Evolutionary conservation across 1,140 invertebrate species (phyloP).

Genomic region (Eciton burchellii): DNA sequence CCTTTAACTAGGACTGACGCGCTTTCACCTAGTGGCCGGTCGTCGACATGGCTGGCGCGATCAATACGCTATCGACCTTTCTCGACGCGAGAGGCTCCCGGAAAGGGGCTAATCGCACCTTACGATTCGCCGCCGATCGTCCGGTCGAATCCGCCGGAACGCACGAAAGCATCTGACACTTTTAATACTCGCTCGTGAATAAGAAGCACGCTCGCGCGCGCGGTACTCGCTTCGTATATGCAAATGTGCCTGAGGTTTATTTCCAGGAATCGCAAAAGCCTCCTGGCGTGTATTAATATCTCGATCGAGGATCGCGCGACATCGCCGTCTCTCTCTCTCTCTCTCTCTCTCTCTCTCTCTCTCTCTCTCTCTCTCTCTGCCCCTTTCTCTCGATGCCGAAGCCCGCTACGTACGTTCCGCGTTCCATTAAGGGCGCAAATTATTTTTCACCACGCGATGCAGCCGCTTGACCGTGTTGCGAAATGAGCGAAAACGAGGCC

Average conservation of each 20-base stretch:
- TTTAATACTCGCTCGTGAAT: conserved; percentile 13
- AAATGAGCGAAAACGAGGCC: conserved; percentile 75
- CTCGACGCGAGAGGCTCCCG: conserved; percentile 17
- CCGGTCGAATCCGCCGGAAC: conserved; percentile 50
- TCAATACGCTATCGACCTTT: conserved; percentile 71
- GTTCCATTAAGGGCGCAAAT: conserved; percentile 64
- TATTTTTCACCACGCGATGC: conserved; percentile 72
- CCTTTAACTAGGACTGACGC: conserved; percentile 59
- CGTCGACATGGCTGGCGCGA: conserved; percentile 61
- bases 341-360: no score
- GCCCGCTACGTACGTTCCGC: conserved; percentile 39
- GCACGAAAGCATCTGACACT: conserved; percentile 12
- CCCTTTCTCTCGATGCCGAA: conserved; percentile 24
- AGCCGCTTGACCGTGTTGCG: conserved; percentile 71
- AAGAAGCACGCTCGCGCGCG: conserved; percentile 17
- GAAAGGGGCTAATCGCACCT: conserved; percentile 66
- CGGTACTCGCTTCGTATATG: conserved; percentile 36
- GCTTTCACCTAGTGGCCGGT: conserved; percentile 72
- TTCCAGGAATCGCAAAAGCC: not conserved
- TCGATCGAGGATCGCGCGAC: not conserved
- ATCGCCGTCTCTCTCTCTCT: no score
- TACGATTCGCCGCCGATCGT: conserved; percentile 58
- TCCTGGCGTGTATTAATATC: conserved; percentile 16
- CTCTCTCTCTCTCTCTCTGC: no score
- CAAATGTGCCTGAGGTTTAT: conserved; percentile 43